Conservation (phyloP, 1,140 invertebrate genomes). For the Cylas formicarius region DNA sequence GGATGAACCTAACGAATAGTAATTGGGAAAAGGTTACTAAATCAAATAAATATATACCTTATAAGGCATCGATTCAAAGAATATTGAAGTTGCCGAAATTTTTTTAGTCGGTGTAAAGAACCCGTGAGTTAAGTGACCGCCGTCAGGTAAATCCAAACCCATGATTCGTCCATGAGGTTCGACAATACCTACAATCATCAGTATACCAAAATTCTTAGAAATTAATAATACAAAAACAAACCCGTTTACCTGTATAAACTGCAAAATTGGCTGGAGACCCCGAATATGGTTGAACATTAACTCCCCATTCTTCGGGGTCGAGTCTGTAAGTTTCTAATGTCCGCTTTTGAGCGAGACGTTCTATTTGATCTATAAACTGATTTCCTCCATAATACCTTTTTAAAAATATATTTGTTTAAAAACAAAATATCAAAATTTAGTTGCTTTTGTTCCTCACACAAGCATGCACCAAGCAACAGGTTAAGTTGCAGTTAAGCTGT, state of each 20-base stretch:
- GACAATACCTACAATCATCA: constrained; percentile 26
- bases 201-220: constrained; percentile 8
- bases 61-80: constrained; percentile 98
- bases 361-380: constrained; percentile 93
- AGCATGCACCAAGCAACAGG: constrained; percentile 2
- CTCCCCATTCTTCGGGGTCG: constrained; percentile 86
- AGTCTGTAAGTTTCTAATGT: constrained; percentile 78
- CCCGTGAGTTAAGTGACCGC: constrained; percentile 92
- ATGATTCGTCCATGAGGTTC: constrained; percentile 93
- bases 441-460: constrained; percentile 1
- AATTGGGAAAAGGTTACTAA: not conserved
- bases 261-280: constrained; percentile 97
- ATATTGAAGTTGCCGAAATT: constrained; percentile 95
- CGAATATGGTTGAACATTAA: constrained; percentile 96
- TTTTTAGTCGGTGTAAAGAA: constrained; percentile 88
- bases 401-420: constrained; percentile 26
- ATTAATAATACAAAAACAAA: constrained; percentile 6
- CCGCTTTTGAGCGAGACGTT: constrained; percentile 80
- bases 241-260: constrained; percentile 63
- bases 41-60: constrained; percentile 54
- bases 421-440: constrained; percentile 5
- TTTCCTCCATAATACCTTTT: constrained; percentile 91
- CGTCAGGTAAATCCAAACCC: constrained; percentile 93
- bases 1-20: constrained; percentile 54
- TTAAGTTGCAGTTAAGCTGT: constrained; percentile 1